Evolutionary conservation across 1,140 invertebrate species (phyloP).

Genomic region (Conus betulinus): DNA sequence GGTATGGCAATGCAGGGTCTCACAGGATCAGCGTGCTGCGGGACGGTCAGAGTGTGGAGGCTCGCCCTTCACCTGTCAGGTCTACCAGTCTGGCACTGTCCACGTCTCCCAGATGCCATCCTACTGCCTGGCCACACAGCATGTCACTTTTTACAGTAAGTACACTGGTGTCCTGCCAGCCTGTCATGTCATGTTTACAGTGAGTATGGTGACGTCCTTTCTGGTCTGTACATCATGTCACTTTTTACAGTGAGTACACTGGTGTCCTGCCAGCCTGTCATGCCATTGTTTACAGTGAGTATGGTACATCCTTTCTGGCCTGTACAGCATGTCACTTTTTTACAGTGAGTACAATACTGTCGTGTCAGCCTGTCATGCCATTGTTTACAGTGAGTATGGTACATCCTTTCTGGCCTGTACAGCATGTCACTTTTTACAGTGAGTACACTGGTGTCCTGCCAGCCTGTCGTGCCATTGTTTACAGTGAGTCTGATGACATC

Average conservation of each 20-base stretch:
- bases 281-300: no score
- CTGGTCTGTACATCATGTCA: slow-evolving; percentile 91
- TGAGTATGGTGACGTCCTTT: slow-evolving; percentile 72
- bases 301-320: slow-evolving; percentile 80
- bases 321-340: slow-evolving; percentile 93
- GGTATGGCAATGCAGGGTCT: slow-evolving; percentile 76
- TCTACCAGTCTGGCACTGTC: slow-evolving; percentile 87
- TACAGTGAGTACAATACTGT: slow-evolving; percentile 85
- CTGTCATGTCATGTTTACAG: no score
- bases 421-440: slow-evolving; percentile 97
- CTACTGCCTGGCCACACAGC: slow-evolving; percentile 86
- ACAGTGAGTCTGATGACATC: no score
- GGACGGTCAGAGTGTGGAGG: slow-evolving; percentile 80
- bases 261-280: no score
- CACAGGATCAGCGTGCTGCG: slow-evolving; percentile 82
- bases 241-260: slow-evolving; percentile 92
- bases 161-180: slow-evolving; percentile 37
- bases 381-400: no score
- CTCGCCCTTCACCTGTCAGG: slow-evolving; percentile 83
- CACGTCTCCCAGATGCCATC: slow-evolving; percentile 85
- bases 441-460: slow-evolving; percentile 72
- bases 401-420: slow-evolving; percentile 85
- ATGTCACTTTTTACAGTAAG: slow-evolving; percentile 97
- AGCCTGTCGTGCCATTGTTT: no score
- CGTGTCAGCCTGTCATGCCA: no score